A percentile compares a stretch with the other conserved stretches of the same genome.
Evolutionary conservation across 2,113 vertebrate species (phyloP).

Genomic region (Tupaia chinensis): DNA sequence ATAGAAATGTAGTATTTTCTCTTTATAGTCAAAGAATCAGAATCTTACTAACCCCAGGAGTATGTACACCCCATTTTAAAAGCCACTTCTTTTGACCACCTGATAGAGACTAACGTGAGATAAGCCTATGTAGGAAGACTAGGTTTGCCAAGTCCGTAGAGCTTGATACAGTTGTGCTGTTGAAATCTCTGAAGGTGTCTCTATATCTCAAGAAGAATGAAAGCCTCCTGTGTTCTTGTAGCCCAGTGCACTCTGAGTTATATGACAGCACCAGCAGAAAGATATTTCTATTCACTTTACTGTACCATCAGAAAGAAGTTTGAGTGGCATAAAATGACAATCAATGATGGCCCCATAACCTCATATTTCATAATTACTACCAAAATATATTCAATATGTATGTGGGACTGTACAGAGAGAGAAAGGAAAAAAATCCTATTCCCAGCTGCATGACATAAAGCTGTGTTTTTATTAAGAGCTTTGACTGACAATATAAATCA

Average conservation of each 20-base stretch:
- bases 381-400: conserved; percentile 71
- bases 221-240: neutral
- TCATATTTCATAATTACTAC: conserved; percentile 76
- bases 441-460: conserved; percentile 70
- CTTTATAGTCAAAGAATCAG: neutral
- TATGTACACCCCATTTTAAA: neutral
- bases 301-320: conserved; percentile 46
- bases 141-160: neutral
- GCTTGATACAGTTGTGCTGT: neutral
- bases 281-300: conserved; percentile 5
- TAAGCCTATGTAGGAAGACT: neutral
- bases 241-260: neutral
- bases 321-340: conserved; percentile 70
- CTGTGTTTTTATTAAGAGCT: conserved; percentile 81
- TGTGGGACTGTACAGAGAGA: conserved; percentile 54
- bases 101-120: neutral
- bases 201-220: neutral
- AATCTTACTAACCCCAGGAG: neutral
- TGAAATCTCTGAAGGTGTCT: neutral
- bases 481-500: conserved; percentile 78
- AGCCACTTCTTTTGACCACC: neutral
- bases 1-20: conserved; percentile 24
- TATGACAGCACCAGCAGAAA: neutral
- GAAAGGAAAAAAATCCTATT: conserved; percentile 58
- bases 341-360: conserved; percentile 47